Evolutionary conservation across 1,140 invertebrate genomes (phyloP), one percentile per base, ranked within the genome.

Genomic region (Uloborus diversus): DNA sequence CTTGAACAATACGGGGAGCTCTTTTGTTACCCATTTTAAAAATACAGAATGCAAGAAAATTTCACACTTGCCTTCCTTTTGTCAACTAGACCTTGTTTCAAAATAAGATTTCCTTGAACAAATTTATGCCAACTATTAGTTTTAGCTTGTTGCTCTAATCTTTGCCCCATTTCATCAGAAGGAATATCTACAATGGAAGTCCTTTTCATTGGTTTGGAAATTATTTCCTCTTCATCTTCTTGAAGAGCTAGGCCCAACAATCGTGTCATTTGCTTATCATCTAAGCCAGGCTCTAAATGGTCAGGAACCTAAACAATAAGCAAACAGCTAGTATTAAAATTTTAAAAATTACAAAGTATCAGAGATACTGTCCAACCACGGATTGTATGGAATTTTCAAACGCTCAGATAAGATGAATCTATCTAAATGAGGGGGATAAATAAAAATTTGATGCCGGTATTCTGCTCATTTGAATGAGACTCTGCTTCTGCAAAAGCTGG

Each of bases 71-170:
- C 90, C 87, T 98, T 98, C 81, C 94, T 89, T 86, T 99, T 99
- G 85, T 97, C 96, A 28, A 99, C 91, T 47, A 97, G 89, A 0
- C 97, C 97, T 86, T 96, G 93, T 87, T 98, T 98, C 11, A 99
- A 85, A 80, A 99, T 99, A 13, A 99, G 88, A 85, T 98, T 94
- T 33, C 92, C 92, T 66, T 94, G 91, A 17, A 97, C 96, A 85
- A 98, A 95, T 59, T 88, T 87, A 85, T 98, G 92, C 91, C 93
- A 99, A 83, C 91, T 91, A 86, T 92, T 95, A 70, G 90, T 90
- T 69, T 88, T 87, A 81, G 90, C 90, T 88, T 99, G 97, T 53
- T 89, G 87, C 84, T 93, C 92, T n/a, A 98, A 85, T 69, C 86
- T 84, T 64, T 84, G 71, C n/a, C 85, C 84, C 69, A 86, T 82